Evolutionary conservation across 1,140 invertebrate genomes (phyloP).

Genomic region (Hycleus phaleratus): DNA sequence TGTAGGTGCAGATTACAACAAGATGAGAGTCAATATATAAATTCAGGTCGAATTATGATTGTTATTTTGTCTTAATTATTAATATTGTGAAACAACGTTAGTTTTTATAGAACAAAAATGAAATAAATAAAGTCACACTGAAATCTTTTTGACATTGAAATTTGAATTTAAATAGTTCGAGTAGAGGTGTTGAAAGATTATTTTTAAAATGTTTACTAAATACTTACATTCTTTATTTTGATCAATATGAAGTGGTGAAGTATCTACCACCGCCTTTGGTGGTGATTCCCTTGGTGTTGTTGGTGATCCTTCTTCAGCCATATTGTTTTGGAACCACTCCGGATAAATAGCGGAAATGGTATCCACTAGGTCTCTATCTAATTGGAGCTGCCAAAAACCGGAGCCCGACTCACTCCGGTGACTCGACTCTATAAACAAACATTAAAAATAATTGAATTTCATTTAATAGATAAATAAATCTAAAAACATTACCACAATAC

Average conservation of each 20-base stretch:
- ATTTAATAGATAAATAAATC: no score
- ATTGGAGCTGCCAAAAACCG: conserved; percentile 80
- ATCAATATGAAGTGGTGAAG: conserved; percentile 82
- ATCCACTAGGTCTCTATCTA: conserved; percentile 83
- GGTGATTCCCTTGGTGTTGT: conserved; percentile 48
- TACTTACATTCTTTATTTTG: conserved; percentile 96
- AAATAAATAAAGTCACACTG: no score
- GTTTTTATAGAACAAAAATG: no score
- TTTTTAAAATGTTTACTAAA: background rate
- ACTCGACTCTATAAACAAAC: conserved; percentile 61
- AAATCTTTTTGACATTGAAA: no score
- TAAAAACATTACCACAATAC: no score
- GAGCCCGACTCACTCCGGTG: conserved; percentile 67
- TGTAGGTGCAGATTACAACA: no score
- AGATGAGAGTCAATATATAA: no score
- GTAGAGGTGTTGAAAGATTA: background rate
- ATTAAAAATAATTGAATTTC: background rate
- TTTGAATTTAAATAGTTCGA: no score
- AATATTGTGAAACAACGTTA: no score
- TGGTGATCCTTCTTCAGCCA: conserved; percentile 51
- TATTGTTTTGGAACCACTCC: conserved; percentile 73
- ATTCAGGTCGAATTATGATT: no score
- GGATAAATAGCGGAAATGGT: conserved; percentile 84
- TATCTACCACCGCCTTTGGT: conserved; percentile 87
- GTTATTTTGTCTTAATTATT: no score